Conservation (phyloP, 2,888 invertebrate species). For the Icerya purchasi region DNA sequence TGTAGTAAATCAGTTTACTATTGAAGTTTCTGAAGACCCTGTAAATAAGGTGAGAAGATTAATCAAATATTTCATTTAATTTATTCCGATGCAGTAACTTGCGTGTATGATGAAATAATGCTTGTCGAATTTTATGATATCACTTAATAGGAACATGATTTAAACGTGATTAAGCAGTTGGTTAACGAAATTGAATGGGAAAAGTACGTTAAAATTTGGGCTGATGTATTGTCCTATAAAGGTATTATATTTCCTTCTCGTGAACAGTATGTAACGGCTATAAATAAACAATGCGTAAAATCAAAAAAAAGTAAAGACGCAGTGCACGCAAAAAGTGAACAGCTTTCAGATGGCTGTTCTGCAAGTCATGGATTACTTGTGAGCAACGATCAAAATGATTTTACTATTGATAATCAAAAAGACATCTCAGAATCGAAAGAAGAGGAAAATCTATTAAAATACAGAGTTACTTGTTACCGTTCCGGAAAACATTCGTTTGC, state of each 20-base stretch:
- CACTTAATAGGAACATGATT: constrained; percentile 14
- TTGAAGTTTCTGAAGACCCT: constrained; percentile 8
- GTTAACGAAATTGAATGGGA: constrained; percentile 14
- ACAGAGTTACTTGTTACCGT: constrained; percentile 33
- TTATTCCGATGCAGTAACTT: too few relatives aligned
- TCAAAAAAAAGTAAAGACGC: background rate
- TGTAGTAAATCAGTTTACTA: constrained; percentile 12
- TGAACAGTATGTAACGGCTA: constrained; percentile 14
- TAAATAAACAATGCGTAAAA: background rate
- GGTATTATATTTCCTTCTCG: constrained; percentile 15
- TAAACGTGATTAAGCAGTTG: constrained; percentile 11
- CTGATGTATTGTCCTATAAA: constrained; percentile 11
- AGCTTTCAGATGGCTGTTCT: background rate
- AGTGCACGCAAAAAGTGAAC: background rate
- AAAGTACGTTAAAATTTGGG: constrained; percentile 13
- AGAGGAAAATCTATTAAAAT: constrained; percentile 23
- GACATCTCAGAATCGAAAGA: background rate
- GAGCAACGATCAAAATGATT: background rate
- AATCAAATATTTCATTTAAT: too few relatives aligned
- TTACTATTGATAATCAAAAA: background rate
- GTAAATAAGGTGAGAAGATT: background rate
- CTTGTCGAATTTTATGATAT: background rate
- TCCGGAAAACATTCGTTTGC: constrained; percentile 33
- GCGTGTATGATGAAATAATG: too few relatives aligned
- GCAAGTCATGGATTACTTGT: background rate